phyloP scores from a whole-genome alignment of 2,113 vertebrate species.

The Crocuta crocuta region DNA sequence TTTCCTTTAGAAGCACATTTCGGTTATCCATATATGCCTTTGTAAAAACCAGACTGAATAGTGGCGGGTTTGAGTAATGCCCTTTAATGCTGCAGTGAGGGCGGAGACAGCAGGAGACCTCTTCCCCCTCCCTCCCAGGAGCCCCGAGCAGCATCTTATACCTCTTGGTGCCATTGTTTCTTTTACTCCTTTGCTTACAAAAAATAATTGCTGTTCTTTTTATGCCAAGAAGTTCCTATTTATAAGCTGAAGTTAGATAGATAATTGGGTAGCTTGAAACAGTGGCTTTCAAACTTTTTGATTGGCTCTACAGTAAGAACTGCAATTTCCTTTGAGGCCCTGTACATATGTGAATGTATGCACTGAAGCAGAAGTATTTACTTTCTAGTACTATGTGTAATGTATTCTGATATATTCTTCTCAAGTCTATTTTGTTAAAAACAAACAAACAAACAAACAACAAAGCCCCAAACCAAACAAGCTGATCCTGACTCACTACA shows the following conservation, averaged over 20 bases:
- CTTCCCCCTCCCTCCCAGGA: not conserved
- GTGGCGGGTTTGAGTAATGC: not conserved
- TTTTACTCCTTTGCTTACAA: not conserved
- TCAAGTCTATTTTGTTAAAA: conserved; percentile 11
- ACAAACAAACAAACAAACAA: not conserved
- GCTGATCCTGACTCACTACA: not conserved
- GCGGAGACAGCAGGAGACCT: not conserved
- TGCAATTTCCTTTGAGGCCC: not conserved
- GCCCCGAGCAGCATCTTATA: not conserved
- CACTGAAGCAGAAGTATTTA: not conserved
- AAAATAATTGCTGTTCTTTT: conserved; percentile 56
- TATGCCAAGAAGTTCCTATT: conserved; percentile 15
- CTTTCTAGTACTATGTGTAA: not conserved
- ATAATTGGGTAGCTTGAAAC: conserved; percentile 11
- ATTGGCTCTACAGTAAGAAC: not conserved
- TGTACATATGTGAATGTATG: not conserved
- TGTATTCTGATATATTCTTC: not conserved
- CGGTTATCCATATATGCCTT: conserved; percentile 21
- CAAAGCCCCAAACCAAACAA: not conserved
- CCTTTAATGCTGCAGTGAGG: not conserved
- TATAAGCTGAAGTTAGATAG: conserved; percentile 41
- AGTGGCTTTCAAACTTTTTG: conserved; percentile 48
- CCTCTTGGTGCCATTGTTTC: not conserved
- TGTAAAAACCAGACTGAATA: not conserved
- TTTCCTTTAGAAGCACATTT: conserved; percentile 16